Evolutionary conservation across 2,888 invertebrate genomes (phyloP).

Genomic region (Lasioglossum calceatum): DNA sequence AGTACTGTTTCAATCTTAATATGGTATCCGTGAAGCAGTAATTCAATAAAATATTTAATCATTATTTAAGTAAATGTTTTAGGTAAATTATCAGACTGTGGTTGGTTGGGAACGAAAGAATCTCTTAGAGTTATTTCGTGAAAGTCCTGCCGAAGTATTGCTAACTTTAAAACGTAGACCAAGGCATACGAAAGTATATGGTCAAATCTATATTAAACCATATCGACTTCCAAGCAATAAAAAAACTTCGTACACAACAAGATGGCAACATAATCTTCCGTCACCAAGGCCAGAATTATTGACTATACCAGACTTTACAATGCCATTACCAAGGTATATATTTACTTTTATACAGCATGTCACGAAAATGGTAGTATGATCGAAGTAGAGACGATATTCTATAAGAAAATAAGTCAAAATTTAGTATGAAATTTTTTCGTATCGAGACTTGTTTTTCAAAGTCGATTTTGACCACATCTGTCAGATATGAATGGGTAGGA

Average conservation of each 20-base stretch:
- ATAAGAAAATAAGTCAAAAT: background rate
- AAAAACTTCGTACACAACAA: constrained; percentile 86
- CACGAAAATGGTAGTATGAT: background rate
- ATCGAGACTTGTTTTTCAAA: background rate
- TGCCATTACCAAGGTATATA: constrained; percentile 86
- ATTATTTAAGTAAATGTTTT: constrained; percentile 60
- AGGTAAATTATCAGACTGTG: constrained; percentile 90
- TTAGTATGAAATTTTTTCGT: background rate
- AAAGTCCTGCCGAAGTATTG: constrained; percentile 92
- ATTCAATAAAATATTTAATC: background rate
- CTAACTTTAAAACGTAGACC: constrained; percentile 94
- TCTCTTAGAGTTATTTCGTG: constrained; percentile 90
- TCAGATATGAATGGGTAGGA: background rate
- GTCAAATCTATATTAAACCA: constrained; percentile 90
- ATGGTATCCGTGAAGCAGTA: constrained; percentile 21
- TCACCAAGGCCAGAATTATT: constrained; percentile 88
- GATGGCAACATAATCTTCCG: constrained; percentile 90
- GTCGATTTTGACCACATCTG: background rate
- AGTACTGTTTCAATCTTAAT: constrained; percentile 85
- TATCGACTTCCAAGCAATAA: constrained; percentile 91
- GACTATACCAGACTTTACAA: constrained; percentile 87
- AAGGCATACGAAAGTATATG: constrained; percentile 91
- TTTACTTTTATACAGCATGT: background rate
- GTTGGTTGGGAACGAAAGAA: constrained; percentile 94
- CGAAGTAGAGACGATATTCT: background rate